These are phyloP conservation scores for Beris chalybata DNA, from an alignment of 2,888 invertebrate species.

Conservation along the genomic window DNA sequence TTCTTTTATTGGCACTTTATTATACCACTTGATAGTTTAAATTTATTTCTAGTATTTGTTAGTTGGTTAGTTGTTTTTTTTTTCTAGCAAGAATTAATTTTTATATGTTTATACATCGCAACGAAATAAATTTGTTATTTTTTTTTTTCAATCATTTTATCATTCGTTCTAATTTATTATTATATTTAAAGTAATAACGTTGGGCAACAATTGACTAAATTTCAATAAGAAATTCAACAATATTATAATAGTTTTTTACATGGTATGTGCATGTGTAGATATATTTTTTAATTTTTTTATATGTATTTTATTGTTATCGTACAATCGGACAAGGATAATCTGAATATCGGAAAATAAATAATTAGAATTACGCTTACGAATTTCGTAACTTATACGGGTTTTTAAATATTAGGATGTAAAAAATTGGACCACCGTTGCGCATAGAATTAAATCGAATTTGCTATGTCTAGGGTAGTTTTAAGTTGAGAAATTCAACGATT, in stretches of 20 bases:
- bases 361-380: too few species aligned
- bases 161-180: neutral
- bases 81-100: too few species aligned
- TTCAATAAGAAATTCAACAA: slow-evolving; percentile 33
- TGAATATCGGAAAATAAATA: neutral
- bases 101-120: neutral
- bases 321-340: slow-evolving; percentile 17
- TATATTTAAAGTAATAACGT: neutral
- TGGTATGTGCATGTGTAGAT: neutral
- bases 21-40: slow-evolving; percentile 11
- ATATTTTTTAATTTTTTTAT: neutral
- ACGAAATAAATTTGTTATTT: neutral
- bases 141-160: neutral
- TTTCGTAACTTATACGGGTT: too few species aligned
- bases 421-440: too few species aligned
- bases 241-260: slow-evolving; percentile 1
- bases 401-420: too few species aligned
- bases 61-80: too few species aligned
- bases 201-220: slow-evolving; percentile 31
- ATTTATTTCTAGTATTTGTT: too few species aligned
- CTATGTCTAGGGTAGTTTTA: too few species aligned
- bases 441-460: too few species aligned
- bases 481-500: too few species aligned
- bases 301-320: neutral
- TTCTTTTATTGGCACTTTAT: slow-evolving; percentile 13